Conservation (phyloP, 2,113 vertebrate genomes). For the Thermophis baileyi region DNA sequence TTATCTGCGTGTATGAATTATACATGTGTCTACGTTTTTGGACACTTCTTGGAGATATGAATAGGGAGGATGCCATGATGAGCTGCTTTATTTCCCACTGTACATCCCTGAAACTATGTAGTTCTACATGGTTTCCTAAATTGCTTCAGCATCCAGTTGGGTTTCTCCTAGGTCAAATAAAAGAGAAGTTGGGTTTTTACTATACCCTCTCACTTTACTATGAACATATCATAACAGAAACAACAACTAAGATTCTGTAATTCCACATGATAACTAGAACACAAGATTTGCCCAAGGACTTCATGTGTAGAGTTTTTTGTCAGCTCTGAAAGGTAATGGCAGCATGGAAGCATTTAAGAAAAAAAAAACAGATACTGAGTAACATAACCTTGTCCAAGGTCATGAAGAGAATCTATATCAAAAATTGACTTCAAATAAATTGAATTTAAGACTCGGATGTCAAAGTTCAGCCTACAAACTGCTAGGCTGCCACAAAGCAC, state of each 20-base stretch:
- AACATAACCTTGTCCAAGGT: conserved; percentile 58
- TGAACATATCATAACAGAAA: background rate
- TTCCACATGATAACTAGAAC: background rate
- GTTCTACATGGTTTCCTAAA: background rate
- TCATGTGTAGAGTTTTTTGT: background rate
- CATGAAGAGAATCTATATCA: conserved; percentile 44
- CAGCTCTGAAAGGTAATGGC: conserved; percentile 1
- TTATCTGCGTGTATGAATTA: background rate
- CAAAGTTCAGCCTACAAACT: conserved; percentile 30
- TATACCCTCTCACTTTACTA: background rate
- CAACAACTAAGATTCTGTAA: background rate
- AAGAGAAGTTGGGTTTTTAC: background rate
- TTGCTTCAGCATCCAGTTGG: background rate
- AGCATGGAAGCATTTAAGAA: conserved; percentile 10
- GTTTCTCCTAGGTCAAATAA: background rate
- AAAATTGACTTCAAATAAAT: conserved; percentile 30
- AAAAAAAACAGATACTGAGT: conserved; percentile 29
- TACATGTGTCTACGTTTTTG: background rate
- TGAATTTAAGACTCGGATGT: conserved; percentile 34
- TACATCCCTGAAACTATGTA: background rate
- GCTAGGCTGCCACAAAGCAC: conserved; percentile 34
- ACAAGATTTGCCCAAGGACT: background rate
- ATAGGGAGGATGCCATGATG: background rate
- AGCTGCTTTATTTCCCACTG: background rate
- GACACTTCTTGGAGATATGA: background rate